phyloP scores from a whole-genome alignment of 2,113 vertebrate species.

The Semnornis frantzii region DNA sequence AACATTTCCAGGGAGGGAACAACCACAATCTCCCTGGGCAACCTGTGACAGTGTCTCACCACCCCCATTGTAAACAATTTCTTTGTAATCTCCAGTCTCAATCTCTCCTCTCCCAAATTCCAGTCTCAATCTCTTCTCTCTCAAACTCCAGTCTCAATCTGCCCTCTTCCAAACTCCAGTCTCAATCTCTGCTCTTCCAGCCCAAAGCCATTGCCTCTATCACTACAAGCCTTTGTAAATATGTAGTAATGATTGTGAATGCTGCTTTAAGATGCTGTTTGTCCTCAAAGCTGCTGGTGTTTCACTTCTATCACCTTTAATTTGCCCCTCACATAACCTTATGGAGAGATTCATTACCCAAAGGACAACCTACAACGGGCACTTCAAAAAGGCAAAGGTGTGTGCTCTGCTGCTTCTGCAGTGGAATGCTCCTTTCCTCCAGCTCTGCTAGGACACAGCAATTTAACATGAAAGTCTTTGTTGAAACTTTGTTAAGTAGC shows the following conservation, averaged over 20 bases:
- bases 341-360: background rate
- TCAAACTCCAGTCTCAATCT: too few species aligned
- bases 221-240: too few species aligned
- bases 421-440: background rate
- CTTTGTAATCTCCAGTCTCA: too few species aligned
- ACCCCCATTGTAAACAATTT: too few species aligned
- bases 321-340: background rate
- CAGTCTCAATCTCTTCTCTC: too few species aligned
- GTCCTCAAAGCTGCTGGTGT: background rate
- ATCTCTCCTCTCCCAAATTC: too few species aligned
- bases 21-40: too few species aligned
- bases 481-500: conserved; percentile 20
- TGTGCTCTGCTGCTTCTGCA: background rate
- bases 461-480: background rate
- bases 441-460: background rate
- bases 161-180: too few species aligned
- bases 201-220: too few species aligned
- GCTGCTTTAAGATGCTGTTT: background rate
- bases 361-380: background rate
- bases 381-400: background rate
- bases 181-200: too few species aligned
- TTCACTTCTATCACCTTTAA: background rate
- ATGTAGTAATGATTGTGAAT: background rate
- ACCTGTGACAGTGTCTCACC: too few species aligned
- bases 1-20: too few species aligned